Evolutionary conservation across 2,113 vertebrate genomes (phyloP).

Genomic region (Psammodynastes pulverulentus): DNA sequence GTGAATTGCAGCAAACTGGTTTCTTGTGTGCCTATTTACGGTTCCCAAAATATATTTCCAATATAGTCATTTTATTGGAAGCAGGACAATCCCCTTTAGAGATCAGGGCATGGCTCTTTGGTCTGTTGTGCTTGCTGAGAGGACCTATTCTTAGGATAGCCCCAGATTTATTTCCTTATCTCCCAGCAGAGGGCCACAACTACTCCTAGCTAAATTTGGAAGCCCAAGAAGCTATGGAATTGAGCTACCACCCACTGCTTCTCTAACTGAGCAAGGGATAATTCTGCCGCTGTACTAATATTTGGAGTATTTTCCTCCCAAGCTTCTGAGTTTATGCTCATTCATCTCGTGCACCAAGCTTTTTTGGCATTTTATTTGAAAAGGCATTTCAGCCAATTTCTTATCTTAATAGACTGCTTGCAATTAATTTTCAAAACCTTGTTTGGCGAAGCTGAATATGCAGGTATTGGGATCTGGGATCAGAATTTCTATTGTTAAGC

Average conservation of each 20-base stretch:
- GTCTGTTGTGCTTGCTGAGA: not conserved
- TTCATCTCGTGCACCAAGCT: not conserved
- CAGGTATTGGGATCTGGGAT: not conserved
- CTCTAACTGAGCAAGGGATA: not conserved
- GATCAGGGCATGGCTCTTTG: not conserved
- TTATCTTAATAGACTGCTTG: not conserved
- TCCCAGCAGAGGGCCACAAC: not conserved
- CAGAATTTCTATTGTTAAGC: not conserved
- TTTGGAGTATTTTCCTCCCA: not conserved
- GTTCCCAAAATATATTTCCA: not conserved
- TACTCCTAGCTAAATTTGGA: not conserved
- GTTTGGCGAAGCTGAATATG: not conserved
- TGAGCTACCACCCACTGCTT: not conserved
- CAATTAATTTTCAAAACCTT: not conserved
- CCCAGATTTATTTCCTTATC: not conserved
- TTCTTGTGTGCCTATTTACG: not conserved
- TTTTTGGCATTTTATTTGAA: not conserved
- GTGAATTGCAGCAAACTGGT: not conserved
- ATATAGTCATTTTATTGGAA: not conserved
- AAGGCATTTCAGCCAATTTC: not conserved
- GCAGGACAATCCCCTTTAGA: too few relatives aligned
- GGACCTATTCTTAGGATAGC: not conserved
- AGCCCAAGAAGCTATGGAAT: not conserved
- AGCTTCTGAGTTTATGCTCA: not conserved
- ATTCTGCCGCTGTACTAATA: not conserved